Evolutionary conservation across 1,140 invertebrate species (phyloP).

Genomic region (Episyrphus balteatus): DNA sequence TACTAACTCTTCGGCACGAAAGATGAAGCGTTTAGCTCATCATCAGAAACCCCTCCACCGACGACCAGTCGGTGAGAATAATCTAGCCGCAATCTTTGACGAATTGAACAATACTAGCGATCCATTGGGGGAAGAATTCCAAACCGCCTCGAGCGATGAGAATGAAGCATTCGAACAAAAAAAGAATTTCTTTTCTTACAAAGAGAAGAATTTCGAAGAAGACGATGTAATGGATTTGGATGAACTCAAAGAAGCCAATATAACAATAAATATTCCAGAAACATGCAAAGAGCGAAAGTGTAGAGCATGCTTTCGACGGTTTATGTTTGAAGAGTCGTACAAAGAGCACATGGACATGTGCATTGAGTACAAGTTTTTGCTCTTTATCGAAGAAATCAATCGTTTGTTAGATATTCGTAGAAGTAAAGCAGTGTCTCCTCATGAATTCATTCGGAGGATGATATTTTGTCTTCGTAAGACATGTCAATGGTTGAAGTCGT

Average conservation of each 20-base stretch:
- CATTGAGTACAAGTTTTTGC: slow-evolving; percentile 25
- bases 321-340: slow-evolving; percentile 32
- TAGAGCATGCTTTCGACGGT: slow-evolving; percentile 25
- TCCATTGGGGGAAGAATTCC: slow-evolving; percentile 17
- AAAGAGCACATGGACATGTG: slow-evolving; percentile 26
- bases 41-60: not conserved
- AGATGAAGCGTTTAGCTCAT: slow-evolving; percentile 1
- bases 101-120: not conserved
- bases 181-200: slow-evolving; percentile 29
- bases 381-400: slow-evolving; percentile 19
- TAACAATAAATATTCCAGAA: slow-evolving; percentile 27
- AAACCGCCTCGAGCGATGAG: slow-evolving; percentile 20
- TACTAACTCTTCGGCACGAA: slow-evolving; percentile 5
- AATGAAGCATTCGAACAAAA: slow-evolving; percentile 14
- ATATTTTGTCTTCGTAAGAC: slow-evolving; percentile 29
- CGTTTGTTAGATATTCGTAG: slow-evolving; percentile 20
- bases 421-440: slow-evolving; percentile 28
- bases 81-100: not conserved
- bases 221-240: slow-evolving; percentile 33
- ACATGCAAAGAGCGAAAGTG: slow-evolving; percentile 34
- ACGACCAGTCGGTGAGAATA: too few species aligned
- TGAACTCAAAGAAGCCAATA: slow-evolving; percentile 13
- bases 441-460: slow-evolving; percentile 31
- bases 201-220: slow-evolving; percentile 32
- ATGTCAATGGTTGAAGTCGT: slow-evolving; percentile 24